Conservation (phyloP, 2,797 vertebrate genomes). For the Loriculus beryllinus region DNA sequence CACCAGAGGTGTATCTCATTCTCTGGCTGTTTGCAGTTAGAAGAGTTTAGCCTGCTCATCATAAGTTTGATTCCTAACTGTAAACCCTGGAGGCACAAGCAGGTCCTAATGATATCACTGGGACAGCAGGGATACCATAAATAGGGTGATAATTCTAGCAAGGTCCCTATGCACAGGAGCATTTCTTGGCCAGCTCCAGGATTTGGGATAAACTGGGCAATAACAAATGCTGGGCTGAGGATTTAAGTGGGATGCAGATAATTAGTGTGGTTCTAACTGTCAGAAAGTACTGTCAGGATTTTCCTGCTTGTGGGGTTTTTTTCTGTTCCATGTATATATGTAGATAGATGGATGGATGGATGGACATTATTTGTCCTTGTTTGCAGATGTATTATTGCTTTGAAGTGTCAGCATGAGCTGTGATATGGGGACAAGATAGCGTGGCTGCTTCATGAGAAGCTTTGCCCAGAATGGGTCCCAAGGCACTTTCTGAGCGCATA, state of each 20-base stretch:
- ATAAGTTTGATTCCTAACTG: neutral
- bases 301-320: neutral
- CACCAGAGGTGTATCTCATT: neutral
- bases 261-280: neutral
- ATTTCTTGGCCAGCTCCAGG: neutral
- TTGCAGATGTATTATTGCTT: neutral
- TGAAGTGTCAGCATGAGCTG: neutral
- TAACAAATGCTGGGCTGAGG: neutral
- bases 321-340: neutral
- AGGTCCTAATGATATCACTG: neutral
- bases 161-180: neutral
- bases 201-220: neutral
- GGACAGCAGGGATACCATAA: neutral
- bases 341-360: too few species aligned
- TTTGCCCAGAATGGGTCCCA: neutral
- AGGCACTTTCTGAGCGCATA: neutral
- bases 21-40: neutral
- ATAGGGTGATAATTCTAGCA: neutral
- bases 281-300: neutral
- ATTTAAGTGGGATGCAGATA: neutral
- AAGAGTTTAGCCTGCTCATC: neutral
- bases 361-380: neutral
- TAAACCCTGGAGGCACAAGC: neutral
- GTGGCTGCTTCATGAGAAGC: neutral
- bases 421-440: neutral